These are phyloP conservation scores for Brassicogethes aeneus DNA, from an alignment of 2,888 invertebrate species.

Conservation along the genomic window DNA sequence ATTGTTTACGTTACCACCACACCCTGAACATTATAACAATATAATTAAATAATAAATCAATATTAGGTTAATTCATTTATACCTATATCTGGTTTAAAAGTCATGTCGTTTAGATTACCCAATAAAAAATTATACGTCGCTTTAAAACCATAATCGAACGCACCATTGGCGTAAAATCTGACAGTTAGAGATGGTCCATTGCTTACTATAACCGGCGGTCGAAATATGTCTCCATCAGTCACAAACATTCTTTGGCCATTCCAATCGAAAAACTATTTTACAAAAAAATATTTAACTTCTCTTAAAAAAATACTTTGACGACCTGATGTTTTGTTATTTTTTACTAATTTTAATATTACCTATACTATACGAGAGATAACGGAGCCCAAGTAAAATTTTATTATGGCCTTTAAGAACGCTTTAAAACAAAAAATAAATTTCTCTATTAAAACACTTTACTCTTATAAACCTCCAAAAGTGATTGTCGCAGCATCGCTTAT, in stretches of 20 bases:
- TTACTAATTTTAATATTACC: background rate
- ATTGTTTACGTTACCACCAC: slow-evolving; percentile 62
- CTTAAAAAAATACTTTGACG: background rate
- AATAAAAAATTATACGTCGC: slow-evolving; percentile 43
- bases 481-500: no score
- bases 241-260: slow-evolving; percentile 57
- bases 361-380: no score
- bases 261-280: slow-evolving; percentile 53
- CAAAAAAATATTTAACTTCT: background rate
- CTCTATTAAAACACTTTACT: no score
- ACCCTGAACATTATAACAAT: slow-evolving; percentile 41
- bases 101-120: slow-evolving; percentile 18
- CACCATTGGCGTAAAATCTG: slow-evolving; percentile 63
- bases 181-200: slow-evolving; percentile 53
- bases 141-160: slow-evolving; percentile 56
- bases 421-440: no score
- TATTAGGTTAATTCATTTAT: slow-evolving; percentile 3
- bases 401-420: no score
- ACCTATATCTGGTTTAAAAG: slow-evolving; percentile 23
- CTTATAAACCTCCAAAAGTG: no score
- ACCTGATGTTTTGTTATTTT: slow-evolving; percentile 4
- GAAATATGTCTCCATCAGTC: slow-evolving; percentile 55
- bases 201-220: slow-evolving; percentile 58
- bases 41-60: slow-evolving; percentile 1
- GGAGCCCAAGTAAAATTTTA: no score